These are phyloP conservation scores for Argyresthia goedartella DNA, from an alignment of 2,888 invertebrate genomes.

Conservation along the genomic window DNA sequence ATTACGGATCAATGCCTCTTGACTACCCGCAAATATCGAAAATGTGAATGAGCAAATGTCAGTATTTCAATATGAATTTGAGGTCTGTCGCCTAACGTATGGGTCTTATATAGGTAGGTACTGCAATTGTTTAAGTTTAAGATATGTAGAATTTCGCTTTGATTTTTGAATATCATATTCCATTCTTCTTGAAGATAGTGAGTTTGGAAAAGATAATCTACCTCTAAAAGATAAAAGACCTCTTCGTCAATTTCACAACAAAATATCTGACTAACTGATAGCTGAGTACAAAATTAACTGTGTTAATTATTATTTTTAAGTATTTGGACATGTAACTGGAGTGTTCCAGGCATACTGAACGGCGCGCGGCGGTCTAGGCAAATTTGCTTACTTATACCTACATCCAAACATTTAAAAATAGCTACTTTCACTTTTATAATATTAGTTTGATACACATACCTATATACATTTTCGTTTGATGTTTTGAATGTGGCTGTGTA, in stretches of 20 bases:
- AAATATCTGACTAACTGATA: background rate
- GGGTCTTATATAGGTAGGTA: slow-evolving; percentile 19
- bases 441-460: too few relatives aligned
- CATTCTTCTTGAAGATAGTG: background rate
- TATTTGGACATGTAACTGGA: too few relatives aligned
- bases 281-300: too few relatives aligned
- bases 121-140: slow-evolving; percentile 16
- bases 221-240: background rate
- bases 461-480: too few relatives aligned
- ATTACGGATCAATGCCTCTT: slow-evolving; percentile 27
- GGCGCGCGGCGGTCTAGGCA: too few relatives aligned
- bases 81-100: slow-evolving; percentile 34
- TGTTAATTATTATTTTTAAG: too few relatives aligned
- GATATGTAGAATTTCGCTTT: slow-evolving; percentile 18
- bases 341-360: too few relatives aligned
- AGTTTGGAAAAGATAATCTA: background rate
- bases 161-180: slow-evolving; percentile 20
- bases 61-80: slow-evolving; percentile 42
- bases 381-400: too few relatives aligned
- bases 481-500: too few relatives aligned
- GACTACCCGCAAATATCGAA: slow-evolving; percentile 24
- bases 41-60: slow-evolving; percentile 22
- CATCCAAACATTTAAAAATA: too few relatives aligned
- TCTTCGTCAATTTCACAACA: background rate
- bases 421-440: too few relatives aligned